Base-by-base conservation (phyloP, 2,888 invertebrate species). In the Myopa testacea region DNA sequence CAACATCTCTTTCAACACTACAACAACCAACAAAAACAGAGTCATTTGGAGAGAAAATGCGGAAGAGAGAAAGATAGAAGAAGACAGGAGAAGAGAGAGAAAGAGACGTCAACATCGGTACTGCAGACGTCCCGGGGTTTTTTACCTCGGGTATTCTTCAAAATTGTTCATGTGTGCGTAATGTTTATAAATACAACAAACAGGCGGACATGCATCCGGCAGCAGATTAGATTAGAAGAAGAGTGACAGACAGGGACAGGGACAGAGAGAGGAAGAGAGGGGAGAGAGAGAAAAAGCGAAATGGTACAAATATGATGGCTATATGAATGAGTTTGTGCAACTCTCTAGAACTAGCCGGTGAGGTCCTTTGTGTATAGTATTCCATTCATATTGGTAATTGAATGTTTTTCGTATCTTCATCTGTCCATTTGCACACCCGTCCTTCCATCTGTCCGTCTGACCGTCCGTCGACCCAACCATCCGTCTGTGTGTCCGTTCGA, bases 161-260 rank as follows among this genome's bases (percentile, higher is more conserved):
- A 73, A 80, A 50, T 75, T 70, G 72, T 79, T 79, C 78, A 79
- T 78, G 79, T 78, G 68, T 77, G 79, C 79, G 75, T 79, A 75
- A 79, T 80, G 80, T 78, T 79, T 78, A 79, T 80, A 80, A 78
- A 80, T 77, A 74, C 74, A 37, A 52, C 26, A 34, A 26, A 34
- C 62, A 12, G 19, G 7, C 62, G 34, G 26, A 26, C 34, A 12
- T 1, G 55, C 5, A 55, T 55, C 4, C 74, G 38, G 50, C 63
- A 14, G 37, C 70, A 38, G 73, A 58, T n/a, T 52, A 34, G 70
- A 12, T 55, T n/a, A 12, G 19, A 37, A 40, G 16, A 52, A 34
- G 45, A 16, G 60, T 34, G n/a, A 14, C 14, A 7, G 19, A 55
- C 34, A 34, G 60, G 8, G 14, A 60, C n/a, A 65, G 50, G 34